phyloP scores from a whole-genome alignment of 2,888 invertebrate species.

The Stenodera caucasica region DNA sequence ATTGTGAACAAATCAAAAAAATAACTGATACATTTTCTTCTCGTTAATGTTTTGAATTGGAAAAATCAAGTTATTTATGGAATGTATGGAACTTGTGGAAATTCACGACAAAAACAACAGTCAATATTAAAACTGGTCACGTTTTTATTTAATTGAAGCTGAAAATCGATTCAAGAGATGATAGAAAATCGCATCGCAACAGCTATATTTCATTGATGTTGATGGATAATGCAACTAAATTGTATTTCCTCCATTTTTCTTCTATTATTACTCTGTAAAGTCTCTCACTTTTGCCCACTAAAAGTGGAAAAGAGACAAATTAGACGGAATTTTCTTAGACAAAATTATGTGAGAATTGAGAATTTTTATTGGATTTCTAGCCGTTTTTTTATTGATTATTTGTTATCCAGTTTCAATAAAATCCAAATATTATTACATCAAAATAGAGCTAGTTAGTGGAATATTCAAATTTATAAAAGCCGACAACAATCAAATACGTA shows the following conservation, averaged over 20 bases:
- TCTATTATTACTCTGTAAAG: neutral
- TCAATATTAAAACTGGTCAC: neutral
- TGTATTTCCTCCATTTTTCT: neutral
- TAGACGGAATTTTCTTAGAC: neutral
- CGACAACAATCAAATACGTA: slow-evolving; percentile 34
- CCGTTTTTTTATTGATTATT: slow-evolving; percentile 41
- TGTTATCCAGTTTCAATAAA: slow-evolving; percentile 37
- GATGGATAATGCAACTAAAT: neutral
- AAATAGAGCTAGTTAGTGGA: slow-evolving; percentile 37
- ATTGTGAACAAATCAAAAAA: neutral
- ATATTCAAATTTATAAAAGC: slow-evolving; percentile 38
- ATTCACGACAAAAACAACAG: neutral
- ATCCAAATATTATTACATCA: slow-evolving; percentile 35
- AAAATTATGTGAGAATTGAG: slow-evolving; percentile 25
- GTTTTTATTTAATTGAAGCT: neutral
- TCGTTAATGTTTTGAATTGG: too few species aligned
- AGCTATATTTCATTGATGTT: neutral
- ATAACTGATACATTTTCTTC: too few species aligned
- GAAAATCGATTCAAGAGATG: neutral
- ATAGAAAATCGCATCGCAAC: neutral
- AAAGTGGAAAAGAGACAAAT: neutral
- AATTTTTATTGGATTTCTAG: slow-evolving; percentile 13
- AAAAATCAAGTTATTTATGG: too few species aligned
- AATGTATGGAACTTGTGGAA: neutral
- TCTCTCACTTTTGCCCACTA: neutral